These are phyloP conservation scores for Bradypodion ventrale DNA, from an alignment of 2,797 vertebrate species.

Conservation along the genomic window DNA sequence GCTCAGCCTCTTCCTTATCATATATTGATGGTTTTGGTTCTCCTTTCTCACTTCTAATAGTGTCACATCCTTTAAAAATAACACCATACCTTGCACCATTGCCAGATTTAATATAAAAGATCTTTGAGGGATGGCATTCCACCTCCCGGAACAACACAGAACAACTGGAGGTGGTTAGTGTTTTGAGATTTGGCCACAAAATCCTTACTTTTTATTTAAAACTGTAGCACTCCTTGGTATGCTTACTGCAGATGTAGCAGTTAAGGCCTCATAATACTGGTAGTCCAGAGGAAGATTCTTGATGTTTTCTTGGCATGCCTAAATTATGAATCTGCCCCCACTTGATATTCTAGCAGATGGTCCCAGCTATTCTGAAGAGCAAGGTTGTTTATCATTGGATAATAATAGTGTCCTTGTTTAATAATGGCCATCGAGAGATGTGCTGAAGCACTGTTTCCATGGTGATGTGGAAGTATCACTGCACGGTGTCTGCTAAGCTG, in stretches of 20 bases:
- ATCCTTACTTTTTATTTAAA: background rate
- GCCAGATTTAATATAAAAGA: too few species aligned
- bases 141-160: too few species aligned
- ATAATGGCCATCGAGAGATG: constrained; percentile 6
- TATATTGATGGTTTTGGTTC: too few species aligned
- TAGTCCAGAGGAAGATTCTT: constrained; percentile 17
- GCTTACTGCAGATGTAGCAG: background rate
- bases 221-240: background rate
- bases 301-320: background rate
- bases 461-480: background rate
- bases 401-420: constrained; percentile 32
- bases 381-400: constrained; percentile 15
- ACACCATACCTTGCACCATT: too few species aligned
- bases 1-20: too few species aligned
- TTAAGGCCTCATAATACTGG: background rate
- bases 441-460: background rate
- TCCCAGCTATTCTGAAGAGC: constrained; percentile 31
- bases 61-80: too few species aligned
- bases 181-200: too few species aligned
- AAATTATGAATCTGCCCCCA: constrained; percentile 35
- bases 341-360: constrained; percentile 31
- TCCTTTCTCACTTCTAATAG: too few species aligned
- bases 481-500: accelerated
- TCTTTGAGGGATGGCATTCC: too few species aligned
- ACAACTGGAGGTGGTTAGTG: too few species aligned